These are phyloP conservation scores for Neodiprion lecontei DNA, from an alignment of 1,140 invertebrate species.

Conservation along the genomic window DNA sequence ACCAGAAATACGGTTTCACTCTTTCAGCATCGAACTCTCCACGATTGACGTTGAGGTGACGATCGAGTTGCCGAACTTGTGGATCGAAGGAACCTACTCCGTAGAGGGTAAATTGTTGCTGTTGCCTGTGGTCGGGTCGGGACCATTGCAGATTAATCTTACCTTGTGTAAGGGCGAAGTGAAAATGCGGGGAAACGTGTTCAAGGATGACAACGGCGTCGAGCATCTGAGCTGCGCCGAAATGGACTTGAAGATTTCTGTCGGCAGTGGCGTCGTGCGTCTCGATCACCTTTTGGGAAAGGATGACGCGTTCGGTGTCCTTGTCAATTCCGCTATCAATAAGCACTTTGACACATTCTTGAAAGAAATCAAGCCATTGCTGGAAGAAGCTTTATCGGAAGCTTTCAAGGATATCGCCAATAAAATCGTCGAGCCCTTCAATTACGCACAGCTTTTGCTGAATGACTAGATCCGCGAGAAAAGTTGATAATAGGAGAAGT, in stretches of 20 bases:
- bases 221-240: conserved; percentile 63
- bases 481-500: too few relatives aligned
- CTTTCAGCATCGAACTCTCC: conserved; percentile 59
- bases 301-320: conserved; percentile 60
- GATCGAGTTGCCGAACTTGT: conserved; percentile 63
- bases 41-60: conserved; percentile 60
- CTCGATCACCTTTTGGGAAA: conserved; percentile 71
- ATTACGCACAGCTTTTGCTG: conserved; percentile 67
- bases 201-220: conserved; percentile 56
- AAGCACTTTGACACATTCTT: conserved; percentile 67
- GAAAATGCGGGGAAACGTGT: conserved; percentile 56
- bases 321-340: conserved; percentile 70
- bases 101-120: conserved; percentile 69
- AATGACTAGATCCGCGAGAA: conserved; percentile 24
- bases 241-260: conserved; percentile 62
- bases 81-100: conserved; percentile 67
- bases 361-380: conserved; percentile 64
- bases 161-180: conserved; percentile 65
- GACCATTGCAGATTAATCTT: conserved; percentile 68
- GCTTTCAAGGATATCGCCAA: conserved; percentile 66
- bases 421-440: conserved; percentile 63
- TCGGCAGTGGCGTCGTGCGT: conserved; percentile 64
- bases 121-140: conserved; percentile 68
- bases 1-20: too few relatives aligned
- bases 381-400: conserved; percentile 64